A percentile compares a stretch with the other conserved stretches of the same genome.
phyloP scores from a whole-genome alignment of 1,140 invertebrate genomes.

The Meloidogyne hapla region DNA sequence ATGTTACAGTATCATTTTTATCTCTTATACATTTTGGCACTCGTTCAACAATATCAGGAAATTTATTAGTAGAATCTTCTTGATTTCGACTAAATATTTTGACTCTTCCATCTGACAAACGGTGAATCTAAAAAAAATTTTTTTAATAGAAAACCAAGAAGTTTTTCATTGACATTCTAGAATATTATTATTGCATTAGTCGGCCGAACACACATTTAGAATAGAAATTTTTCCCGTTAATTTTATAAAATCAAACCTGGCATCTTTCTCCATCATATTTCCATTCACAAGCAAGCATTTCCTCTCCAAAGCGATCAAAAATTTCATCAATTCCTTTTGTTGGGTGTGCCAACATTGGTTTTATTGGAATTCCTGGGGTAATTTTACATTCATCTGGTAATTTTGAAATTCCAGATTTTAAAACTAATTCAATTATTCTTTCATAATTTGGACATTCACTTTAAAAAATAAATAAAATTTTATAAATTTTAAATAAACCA shows the following conservation, averaged over 20 bases:
- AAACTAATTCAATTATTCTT: constrained; percentile 77
- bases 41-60: constrained; percentile 83
- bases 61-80: constrained; percentile 95
- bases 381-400: constrained; percentile 77
- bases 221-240: constrained; percentile 18
- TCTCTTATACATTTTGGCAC: constrained; percentile 67
- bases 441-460: constrained; percentile 96
- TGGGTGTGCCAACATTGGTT: constrained; percentile 98
- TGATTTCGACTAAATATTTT: constrained; percentile 93
- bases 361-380: constrained; percentile 77
- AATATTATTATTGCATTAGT: too few species aligned
- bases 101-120: constrained; percentile 70
- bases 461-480: constrained; percentile 42
- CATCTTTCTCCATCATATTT: constrained; percentile 99
- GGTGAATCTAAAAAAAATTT: constrained; percentile 75
- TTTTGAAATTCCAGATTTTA: constrained; percentile 77
- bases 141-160: too few species aligned
- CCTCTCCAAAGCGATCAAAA: constrained; percentile 81
- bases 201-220: too few species aligned
- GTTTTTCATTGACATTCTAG: too few species aligned
- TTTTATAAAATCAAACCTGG: constrained; percentile 72
- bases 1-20: constrained; percentile 69
- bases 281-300: constrained; percentile 95
- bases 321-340: constrained; percentile 86
- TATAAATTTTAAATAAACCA: constrained; percentile 70